Conservation (phyloP, 1,140 invertebrate species). For the Bombus turneri region DNA sequence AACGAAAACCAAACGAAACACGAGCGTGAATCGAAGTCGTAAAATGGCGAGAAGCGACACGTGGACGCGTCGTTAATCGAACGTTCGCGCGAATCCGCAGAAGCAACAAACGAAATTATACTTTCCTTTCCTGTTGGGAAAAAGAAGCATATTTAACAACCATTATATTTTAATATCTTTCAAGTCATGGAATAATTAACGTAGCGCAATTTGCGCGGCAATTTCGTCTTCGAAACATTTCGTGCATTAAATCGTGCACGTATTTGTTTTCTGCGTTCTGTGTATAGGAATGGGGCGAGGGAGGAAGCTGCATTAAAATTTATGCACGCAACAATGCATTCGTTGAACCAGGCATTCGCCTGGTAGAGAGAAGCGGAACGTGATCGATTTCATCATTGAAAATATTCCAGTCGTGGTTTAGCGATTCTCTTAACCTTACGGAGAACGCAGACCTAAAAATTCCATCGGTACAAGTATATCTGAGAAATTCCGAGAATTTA, state of each 20-base stretch:
- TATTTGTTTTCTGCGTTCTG: slow-evolving; percentile 16
- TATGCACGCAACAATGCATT: slow-evolving; percentile 30
- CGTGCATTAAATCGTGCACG: slow-evolving; percentile 14
- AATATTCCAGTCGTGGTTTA: slow-evolving; percentile 12
- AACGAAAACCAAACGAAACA: background rate
- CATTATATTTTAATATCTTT: background rate
- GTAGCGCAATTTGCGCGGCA: background rate
- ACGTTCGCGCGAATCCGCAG: background rate
- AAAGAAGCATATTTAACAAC: background rate
- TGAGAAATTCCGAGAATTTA: background rate
- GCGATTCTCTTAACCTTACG: background rate
- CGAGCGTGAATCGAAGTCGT: background rate
- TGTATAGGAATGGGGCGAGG: background rate
- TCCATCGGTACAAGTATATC: background rate
- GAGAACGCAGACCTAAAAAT: background rate
- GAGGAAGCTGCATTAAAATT: slow-evolving; percentile 33
- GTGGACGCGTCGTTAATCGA: background rate
- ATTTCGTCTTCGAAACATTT: slow-evolving; percentile 30
- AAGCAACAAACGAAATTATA: background rate
- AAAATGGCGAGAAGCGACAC: background rate
- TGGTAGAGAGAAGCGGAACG: background rate
- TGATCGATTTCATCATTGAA: slow-evolving; percentile 39
- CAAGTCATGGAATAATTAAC: background rate
- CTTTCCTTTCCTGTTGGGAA: background rate
- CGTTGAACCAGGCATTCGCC: background rate